Evolutionary conservation across 2,888 invertebrate genomes (phyloP), one percentile per base, ranked within the genome.

Genomic region (Clunio marinus): DNA sequence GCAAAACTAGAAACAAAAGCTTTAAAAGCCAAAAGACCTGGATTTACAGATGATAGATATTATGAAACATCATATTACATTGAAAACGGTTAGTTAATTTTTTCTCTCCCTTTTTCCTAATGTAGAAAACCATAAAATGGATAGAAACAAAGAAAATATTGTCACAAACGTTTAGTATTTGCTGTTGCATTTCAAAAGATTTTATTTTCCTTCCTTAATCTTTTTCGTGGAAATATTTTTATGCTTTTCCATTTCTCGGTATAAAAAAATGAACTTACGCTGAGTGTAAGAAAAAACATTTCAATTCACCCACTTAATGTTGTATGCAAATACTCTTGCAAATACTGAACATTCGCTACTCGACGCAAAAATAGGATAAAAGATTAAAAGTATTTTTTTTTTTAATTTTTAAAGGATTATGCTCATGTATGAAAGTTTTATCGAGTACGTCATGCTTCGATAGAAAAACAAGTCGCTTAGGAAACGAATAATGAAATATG

Each of bases 51-150:
- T 80, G 93, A 93, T 78, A 85, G 93, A 73, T 93, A 93, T 83
- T 91, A 93, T 80, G 94, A 94, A 81, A 94, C 95, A 20, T 93
- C 93, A 69, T 96, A 95, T 81, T 95, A 93, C 81, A 90, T 93
- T 75, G 95, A 96, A 83, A 94, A 95, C 83, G 93, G 95, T 93
- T 79, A 86, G 86, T 80, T 72, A 70, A 8, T 2, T 7, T 60
- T 35, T 27, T 17, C 60, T 5, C 27, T 57, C 20, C 17, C 17
- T 17, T 20, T 51, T 17, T 51, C 20, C n/a, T 7, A 17, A 13
- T 41, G 17, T 17, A 20, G 17, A 51, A 51, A 20, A 45, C 13
- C 45, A 15, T 45, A 20, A 15, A 15, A 41, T 3, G 13, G 13
- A 41, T 13, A 3, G 8, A 32, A 32, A 32, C 8, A 32, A 4